Evolutionary conservation across 1,140 invertebrate genomes (phyloP).

Genomic region (Thaumetopoea pityocampa): DNA sequence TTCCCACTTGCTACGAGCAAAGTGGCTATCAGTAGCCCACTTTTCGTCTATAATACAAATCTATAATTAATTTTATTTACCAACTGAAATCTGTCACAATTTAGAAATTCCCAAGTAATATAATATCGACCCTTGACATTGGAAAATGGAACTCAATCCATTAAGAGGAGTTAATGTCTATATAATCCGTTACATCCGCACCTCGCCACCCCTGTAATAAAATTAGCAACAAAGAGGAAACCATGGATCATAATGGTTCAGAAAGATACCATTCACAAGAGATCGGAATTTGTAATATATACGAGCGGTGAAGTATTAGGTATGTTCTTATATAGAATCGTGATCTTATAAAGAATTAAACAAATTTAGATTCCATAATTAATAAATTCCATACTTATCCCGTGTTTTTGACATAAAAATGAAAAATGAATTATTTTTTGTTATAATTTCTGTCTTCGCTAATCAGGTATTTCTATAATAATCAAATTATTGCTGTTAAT

Average conservation of each 20-base stretch:
- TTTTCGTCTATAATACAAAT: too few relatives aligned
- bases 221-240: slow-evolving; percentile 59
- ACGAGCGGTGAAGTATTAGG: slow-evolving; percentile 7
- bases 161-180: slow-evolving; percentile 42
- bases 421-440: too few relatives aligned
- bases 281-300: slow-evolving; percentile 27
- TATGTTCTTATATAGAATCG: neutral
- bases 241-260: slow-evolving; percentile 48
- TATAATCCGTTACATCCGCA: slow-evolving; percentile 61
- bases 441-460: too few relatives aligned
- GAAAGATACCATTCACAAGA: slow-evolving; percentile 20
- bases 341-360: slow-evolving; percentile 3
- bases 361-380: slow-evolving; percentile 2
- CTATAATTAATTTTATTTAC: too few relatives aligned
- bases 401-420: too few relatives aligned
- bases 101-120: slow-evolving; percentile 5
- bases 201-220: slow-evolving; percentile 40
- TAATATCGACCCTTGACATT: slow-evolving; percentile 12
- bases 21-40: too few relatives aligned
- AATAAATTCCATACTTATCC: too few relatives aligned
- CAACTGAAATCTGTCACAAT: too few relatives aligned
- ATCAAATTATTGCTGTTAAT: too few relatives aligned
- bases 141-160: slow-evolving; percentile 22
- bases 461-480: too few relatives aligned
- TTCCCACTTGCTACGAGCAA: too few relatives aligned